These are phyloP conservation scores for Pomatorhinus ruficollis DNA, from an alignment of 2,113 vertebrate genomes.

Conservation along the genomic window DNA sequence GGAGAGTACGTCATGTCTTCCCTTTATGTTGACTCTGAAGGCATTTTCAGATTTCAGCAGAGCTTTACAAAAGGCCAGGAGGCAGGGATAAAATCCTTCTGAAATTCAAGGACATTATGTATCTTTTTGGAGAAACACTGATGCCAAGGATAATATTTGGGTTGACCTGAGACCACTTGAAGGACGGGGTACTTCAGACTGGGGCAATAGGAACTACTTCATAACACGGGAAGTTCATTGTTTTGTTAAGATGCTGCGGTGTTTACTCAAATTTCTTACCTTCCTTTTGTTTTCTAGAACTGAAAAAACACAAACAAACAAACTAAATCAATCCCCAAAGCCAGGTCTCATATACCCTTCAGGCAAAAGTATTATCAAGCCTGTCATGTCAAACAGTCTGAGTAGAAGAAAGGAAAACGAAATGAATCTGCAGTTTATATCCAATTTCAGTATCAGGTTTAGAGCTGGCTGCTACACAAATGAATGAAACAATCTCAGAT, in stretches of 20 bases:
- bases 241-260: neutral
- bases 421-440: conserved; percentile 1
- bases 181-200: neutral
- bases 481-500: conserved; percentile 26
- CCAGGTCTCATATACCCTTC: neutral
- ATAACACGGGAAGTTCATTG: neutral
- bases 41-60: conserved; percentile 18
- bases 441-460: neutral
- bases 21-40: conserved; percentile 6
- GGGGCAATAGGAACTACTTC: neutral
- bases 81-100: conserved; percentile 1
- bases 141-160: conserved; percentile 34
- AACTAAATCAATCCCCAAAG: neutral
- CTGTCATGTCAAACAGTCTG: neutral
- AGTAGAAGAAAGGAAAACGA: neutral
- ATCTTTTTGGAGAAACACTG: neutral
- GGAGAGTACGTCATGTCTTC: neutral
- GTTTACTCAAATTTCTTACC: neutral
- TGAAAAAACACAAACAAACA: neutral
- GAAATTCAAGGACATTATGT: conserved; percentile 11
- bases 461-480: conserved; percentile 10
- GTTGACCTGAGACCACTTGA: neutral
- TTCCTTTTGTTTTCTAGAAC: neutral
- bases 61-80: conserved; percentile 11
- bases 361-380: neutral